These are phyloP conservation scores for Cantharis lateralis DNA, from an alignment of 2,888 invertebrate genomes.

Conservation along the genomic window DNA sequence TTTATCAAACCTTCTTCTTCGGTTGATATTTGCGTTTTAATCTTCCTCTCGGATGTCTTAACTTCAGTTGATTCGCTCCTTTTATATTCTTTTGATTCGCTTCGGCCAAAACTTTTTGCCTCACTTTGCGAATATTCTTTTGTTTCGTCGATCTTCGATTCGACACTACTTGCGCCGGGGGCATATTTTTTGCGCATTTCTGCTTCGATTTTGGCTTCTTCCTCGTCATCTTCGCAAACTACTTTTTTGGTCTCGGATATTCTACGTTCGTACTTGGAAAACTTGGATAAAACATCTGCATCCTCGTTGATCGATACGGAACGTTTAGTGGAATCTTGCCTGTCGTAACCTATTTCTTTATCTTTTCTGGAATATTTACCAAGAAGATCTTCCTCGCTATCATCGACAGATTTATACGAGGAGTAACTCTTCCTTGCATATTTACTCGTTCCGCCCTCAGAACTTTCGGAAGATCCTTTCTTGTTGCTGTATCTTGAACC, in stretches of 20 bases:
- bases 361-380: conserved; percentile 17
- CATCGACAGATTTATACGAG: conserved; percentile 16
- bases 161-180: conserved; percentile 35
- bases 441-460: conserved; percentile 9
- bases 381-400: conserved; percentile 14
- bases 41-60: not conserved
- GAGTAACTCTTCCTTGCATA: conserved; percentile 15
- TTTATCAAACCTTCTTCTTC: conserved; percentile 13
- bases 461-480: conserved; percentile 16
- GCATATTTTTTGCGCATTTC: conserved; percentile 37
- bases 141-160: not conserved
- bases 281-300: conserved; percentile 14
- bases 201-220: conserved; percentile 35
- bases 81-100: conserved; percentile 2
- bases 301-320: conserved; percentile 9
- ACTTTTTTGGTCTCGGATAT: conserved; percentile 20
- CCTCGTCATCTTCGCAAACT: conserved; percentile 18
- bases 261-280: conserved; percentile 20
- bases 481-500: conserved; percentile 20
- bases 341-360: conserved; percentile 8
- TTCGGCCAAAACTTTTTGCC: not conserved
- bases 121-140: not conserved
- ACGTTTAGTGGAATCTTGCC: conserved; percentile 10
- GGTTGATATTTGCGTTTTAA: conserved; percentile 7
- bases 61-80: not conserved